A percentile compares a stretch with the other conserved stretches of the same genome.
These are phyloP conservation scores for Plutomurus gul DNA, from an alignment of 1,140 invertebrate genomes.

Conservation along the genomic window DNA sequence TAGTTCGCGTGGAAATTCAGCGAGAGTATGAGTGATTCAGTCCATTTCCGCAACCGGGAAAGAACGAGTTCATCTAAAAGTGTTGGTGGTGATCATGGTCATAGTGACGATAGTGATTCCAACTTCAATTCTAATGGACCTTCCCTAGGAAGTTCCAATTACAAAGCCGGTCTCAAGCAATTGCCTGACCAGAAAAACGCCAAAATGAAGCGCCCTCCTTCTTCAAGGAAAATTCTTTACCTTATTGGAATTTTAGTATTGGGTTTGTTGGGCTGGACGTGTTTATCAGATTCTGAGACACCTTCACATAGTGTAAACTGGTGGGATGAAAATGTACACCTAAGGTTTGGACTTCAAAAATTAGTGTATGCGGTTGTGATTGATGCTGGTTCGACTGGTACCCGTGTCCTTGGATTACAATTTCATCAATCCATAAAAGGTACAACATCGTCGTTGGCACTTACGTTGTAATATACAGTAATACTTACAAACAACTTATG, in stretches of 20 bases:
- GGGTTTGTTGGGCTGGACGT: slow-evolving; percentile 4
- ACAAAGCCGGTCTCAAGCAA: background rate
- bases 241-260: slow-evolving; percentile 17
- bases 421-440: slow-evolving; percentile 76
- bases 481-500: no score
- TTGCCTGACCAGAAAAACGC: background rate
- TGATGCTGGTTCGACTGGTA: slow-evolving; percentile 94
- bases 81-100: background rate
- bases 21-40: slow-evolving; percentile 45
- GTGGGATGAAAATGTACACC: slow-evolving; percentile 65
- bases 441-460: slow-evolving; percentile 56
- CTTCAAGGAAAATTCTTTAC: slow-evolving; percentile 13
- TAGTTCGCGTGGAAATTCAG: background rate
- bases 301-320: slow-evolving; percentile 53
- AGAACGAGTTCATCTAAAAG: slow-evolving; percentile 7
- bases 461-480: background rate
- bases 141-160: background rate
- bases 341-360: slow-evolving; percentile 70
- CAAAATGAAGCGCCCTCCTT: slow-evolving; percentile 27
- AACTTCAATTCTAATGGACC: background rate
- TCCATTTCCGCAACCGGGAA: slow-evolving; percentile 42
- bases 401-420: slow-evolving; percentile 84
- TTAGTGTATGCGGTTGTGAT: slow-evolving; percentile 89
- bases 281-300: slow-evolving; percentile 7
- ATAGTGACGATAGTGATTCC: background rate